These are phyloP conservation scores for Chaenocephalus aceratus DNA, from an alignment of 2,113 vertebrate species.

Conservation along the genomic window DNA sequence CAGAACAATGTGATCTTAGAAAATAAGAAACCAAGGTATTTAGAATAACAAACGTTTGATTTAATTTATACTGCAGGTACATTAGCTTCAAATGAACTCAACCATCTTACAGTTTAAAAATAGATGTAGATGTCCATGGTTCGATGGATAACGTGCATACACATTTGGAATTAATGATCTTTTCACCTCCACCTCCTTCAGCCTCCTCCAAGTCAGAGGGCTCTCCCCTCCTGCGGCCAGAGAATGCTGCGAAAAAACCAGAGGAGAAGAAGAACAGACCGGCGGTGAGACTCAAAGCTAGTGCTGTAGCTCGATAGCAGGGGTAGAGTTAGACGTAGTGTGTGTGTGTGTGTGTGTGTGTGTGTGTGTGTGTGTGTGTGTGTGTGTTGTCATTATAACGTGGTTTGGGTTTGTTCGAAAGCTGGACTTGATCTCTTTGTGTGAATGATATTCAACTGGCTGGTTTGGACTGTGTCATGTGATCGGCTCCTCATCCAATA, in stretches of 20 bases:
- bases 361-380: constrained; percentile 17
- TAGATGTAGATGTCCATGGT: too few species aligned
- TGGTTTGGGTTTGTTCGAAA: constrained; percentile 1
- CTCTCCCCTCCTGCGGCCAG: constrained; percentile 91
- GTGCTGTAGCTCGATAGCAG: constrained; percentile 47
- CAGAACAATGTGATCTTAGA: too few species aligned
- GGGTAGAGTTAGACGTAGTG: constrained; percentile 46
- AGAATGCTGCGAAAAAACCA: constrained; percentile 90
- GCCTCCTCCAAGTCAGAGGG: constrained; percentile 97
- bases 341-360: constrained; percentile 2
- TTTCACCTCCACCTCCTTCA: constrained; percentile 72
- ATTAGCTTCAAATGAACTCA: too few species aligned
- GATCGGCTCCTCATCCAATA: constrained; percentile 43
- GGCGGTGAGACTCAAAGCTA: constrained; percentile 86
- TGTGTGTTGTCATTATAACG: background rate
- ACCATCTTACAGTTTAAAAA: too few species aligned
- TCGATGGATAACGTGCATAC: background rate
- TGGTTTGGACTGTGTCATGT: constrained; percentile 38
- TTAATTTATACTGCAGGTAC: too few species aligned
- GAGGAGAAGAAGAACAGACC: constrained; percentile 93
- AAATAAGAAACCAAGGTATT: too few species aligned
- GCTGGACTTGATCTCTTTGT: constrained; percentile 14
- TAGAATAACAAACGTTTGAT: too few species aligned
- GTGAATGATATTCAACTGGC: constrained; percentile 9
- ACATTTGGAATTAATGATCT: constrained; percentile 12